A percentile compares a stretch with the other conserved stretches of the same genome.
phyloP scores from a whole-genome alignment of 1,140 invertebrate species.

The Halotydeus destructor region DNA sequence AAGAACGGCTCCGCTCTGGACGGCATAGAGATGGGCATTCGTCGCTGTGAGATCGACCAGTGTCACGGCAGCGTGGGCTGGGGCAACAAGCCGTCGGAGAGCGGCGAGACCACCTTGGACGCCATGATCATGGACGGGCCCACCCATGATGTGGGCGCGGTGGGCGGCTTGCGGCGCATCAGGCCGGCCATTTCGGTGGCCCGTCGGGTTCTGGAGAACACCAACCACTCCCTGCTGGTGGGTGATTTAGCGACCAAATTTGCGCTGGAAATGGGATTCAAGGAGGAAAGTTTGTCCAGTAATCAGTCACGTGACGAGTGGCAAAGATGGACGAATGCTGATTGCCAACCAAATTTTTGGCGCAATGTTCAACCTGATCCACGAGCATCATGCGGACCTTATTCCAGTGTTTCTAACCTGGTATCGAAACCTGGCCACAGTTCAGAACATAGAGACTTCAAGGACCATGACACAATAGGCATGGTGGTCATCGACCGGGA shows the following conservation, averaged over 20 bases:
- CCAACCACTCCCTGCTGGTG: constrained; percentile 69
- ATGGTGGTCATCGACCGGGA: constrained; percentile 69
- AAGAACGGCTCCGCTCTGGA: neutral
- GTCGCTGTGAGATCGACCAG: constrained; percentile 41
- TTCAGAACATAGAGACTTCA: too few relatives aligned
- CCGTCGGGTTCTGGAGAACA: constrained; percentile 66
- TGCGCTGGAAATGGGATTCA: constrained; percentile 73
- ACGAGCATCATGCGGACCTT: constrained; percentile 63
- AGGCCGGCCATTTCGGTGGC: constrained; percentile 82
- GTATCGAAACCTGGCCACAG: too few relatives aligned
- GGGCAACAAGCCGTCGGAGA: constrained; percentile 88
- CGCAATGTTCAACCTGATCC: constrained; percentile 78
- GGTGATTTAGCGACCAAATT: constrained; percentile 72
- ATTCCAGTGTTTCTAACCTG: too few relatives aligned
- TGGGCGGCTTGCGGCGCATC: constrained; percentile 56
- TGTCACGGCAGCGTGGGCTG: constrained; percentile 83
- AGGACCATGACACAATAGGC: constrained; percentile 91
- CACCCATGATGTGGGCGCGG: constrained; percentile 74
- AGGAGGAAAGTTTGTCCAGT: constrained; percentile 50
- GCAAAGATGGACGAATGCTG: constrained; percentile 47
- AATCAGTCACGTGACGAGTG: constrained; percentile 43
- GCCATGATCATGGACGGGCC: constrained; percentile 90
- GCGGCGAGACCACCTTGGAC: constrained; percentile 91
- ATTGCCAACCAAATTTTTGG: constrained; percentile 96
- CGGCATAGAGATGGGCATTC: neutral